These are phyloP conservation scores for Eupristina koningsbergeri DNA, from an alignment of 1,140 invertebrate species.

Conservation along the genomic window DNA sequence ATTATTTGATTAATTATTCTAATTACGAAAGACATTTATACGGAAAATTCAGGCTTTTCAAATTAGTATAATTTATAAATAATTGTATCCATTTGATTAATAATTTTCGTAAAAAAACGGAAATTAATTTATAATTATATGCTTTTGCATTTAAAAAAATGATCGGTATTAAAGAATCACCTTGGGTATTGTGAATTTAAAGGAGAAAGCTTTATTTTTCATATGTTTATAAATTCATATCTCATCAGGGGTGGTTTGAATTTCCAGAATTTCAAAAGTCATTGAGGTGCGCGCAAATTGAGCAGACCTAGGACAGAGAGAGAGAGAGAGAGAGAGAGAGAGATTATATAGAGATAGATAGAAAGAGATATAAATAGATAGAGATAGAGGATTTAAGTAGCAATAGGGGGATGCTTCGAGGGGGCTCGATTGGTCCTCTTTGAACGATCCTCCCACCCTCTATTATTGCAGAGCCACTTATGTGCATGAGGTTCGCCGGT, in stretches of 20 bases:
- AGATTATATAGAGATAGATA: too few relatives aligned
- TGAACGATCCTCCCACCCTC: conserved; percentile 21
- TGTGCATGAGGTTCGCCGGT: neutral
- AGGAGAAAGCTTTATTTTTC: too few relatives aligned
- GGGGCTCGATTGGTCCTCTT: conserved; percentile 2
- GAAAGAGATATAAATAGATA: too few relatives aligned
- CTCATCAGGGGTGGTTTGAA: neutral
- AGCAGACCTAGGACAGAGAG: neutral
- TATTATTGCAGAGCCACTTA: conserved; percentile 15
- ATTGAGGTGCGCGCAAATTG: conserved; percentile 21
- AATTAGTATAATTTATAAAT: too few relatives aligned
- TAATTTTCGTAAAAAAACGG: neutral
- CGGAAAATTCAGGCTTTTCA: neutral
- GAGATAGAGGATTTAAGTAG: too few relatives aligned
- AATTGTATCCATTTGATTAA: neutral
- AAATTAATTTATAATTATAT: neutral
- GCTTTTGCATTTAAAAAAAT: too few relatives aligned
- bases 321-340: neutral
- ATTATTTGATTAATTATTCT: neutral
- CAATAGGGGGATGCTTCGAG: neutral
- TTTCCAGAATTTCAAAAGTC: conserved; percentile 9
- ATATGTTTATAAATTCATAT: neutral
- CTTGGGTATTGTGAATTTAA: too few relatives aligned
- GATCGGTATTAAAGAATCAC: too few relatives aligned
- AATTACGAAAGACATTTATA: neutral